Percentiles rank a stretch among this genome's conserved stretches.
Evolutionary conservation across 2,113 vertebrate species (phyloP).

Genomic region (Camelus dromedarius): DNA sequence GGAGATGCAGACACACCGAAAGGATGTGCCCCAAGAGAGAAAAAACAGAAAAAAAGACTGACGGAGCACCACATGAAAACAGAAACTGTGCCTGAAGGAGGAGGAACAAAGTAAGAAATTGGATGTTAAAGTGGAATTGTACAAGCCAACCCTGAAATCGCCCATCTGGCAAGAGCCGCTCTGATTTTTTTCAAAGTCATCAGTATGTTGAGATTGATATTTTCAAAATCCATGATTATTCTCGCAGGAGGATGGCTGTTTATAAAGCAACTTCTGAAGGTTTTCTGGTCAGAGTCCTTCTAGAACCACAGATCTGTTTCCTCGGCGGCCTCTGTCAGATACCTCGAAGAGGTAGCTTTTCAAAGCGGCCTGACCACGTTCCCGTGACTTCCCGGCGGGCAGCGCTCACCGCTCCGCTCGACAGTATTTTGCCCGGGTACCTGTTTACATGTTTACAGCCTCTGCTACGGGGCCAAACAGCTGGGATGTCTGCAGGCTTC

Average conservation of each 20-base stretch:
- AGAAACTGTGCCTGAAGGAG: background rate
- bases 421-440: background rate
- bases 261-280: background rate
- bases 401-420: background rate
- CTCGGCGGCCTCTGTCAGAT: background rate
- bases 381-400: background rate
- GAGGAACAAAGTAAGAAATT: background rate
- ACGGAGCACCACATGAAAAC: background rate
- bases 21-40: background rate
- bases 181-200: constrained; percentile 60
- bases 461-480: background rate
- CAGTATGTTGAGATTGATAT: background rate
- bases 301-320: background rate
- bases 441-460: background rate
- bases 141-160: background rate
- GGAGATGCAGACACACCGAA: background rate
- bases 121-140: background rate
- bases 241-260: background rate
- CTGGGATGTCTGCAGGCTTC: constrained; percentile 31
- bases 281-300: background rate
- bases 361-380: background rate
- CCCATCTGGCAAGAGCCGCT: background rate
- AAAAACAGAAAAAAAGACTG: background rate
- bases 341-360: background rate
- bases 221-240: constrained; percentile 4